A percentile compares a stretch with the other conserved stretches of the same genome.
These are phyloP conservation scores for Phaenicophaeus curvirostris DNA, from an alignment of 2,797 vertebrate species.

Conservation along the genomic window DNA sequence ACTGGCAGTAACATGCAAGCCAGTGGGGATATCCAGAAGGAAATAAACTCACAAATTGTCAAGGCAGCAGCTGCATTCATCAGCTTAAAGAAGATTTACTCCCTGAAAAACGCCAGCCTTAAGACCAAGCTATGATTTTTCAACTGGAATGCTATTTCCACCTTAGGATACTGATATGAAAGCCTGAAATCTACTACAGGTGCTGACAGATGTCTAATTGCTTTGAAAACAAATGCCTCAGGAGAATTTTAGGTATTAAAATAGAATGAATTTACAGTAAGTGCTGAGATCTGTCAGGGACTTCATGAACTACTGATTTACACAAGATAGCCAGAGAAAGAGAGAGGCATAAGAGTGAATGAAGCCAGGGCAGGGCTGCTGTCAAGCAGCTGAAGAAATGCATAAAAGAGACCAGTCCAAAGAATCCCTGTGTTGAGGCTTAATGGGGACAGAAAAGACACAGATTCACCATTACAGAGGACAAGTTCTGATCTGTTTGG, in stretches of 20 bases:
- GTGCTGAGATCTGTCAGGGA: constrained; percentile 23
- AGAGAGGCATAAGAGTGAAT: not conserved
- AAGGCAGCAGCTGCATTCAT: constrained; percentile 63
- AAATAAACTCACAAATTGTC: constrained; percentile 65
- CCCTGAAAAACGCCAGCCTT: constrained; percentile 37
- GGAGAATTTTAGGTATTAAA: constrained; percentile 55
- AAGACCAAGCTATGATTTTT: constrained; percentile 51
- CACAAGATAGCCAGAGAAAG: not conserved
- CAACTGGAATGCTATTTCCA: constrained; percentile 63
- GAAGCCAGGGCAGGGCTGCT: not conserved
- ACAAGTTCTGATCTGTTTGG: not conserved
- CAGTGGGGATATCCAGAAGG: constrained; percentile 63
- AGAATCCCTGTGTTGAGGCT: not conserved
- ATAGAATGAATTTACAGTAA: constrained; percentile 36
- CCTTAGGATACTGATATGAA: constrained; percentile 55
- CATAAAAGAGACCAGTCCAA: not conserved
- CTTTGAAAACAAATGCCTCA: constrained; percentile 61
- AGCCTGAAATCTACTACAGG: constrained; percentile 13
- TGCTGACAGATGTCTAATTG: constrained; percentile 64
- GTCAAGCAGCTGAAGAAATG: not conserved
- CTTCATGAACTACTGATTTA: constrained; percentile 20
- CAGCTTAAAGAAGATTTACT: constrained; percentile 68
- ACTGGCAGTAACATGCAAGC: constrained; percentile 52
- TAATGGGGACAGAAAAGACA: not conserved
- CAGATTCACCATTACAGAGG: not conserved